A percentile compares a stretch with the other conserved stretches of the same genome.
These are phyloP conservation scores for Hiodon alosoides DNA, from an alignment of 2,113 vertebrate genomes.

Conservation along the genomic window DNA sequence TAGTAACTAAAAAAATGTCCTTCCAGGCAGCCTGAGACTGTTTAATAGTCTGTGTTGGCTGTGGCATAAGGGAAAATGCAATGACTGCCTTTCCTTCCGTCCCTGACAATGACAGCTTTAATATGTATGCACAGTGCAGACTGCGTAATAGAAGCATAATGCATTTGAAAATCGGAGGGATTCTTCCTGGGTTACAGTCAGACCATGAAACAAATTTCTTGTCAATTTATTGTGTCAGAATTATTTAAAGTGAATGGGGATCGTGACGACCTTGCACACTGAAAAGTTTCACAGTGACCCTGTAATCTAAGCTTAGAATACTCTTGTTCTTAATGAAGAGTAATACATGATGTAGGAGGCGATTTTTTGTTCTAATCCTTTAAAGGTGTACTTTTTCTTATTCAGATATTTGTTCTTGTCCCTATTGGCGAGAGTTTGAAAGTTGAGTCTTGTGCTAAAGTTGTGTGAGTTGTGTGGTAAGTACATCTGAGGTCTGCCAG, in stretches of 20 bases:
- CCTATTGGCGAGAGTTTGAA: background rate
- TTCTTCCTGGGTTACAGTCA: background rate
- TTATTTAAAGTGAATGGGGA: background rate
- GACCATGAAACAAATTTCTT: background rate
- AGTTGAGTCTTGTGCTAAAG: background rate
- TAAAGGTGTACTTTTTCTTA: too few relatives aligned
- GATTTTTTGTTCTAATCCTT: too few relatives aligned
- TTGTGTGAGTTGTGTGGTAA: background rate
- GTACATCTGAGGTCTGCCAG: background rate
- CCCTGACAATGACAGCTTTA: background rate
- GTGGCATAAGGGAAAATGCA: too few relatives aligned
- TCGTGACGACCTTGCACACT: background rate
- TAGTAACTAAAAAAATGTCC: too few relatives aligned
- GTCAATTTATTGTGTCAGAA: background rate
- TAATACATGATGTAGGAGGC: too few relatives aligned
- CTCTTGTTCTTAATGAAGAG: background rate
- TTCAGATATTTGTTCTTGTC: background rate
- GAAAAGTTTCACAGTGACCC: background rate
- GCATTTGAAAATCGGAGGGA: slow-evolving; percentile 3
- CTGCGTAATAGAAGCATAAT: background rate
- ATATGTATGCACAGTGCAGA: background rate
- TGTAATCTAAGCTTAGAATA: background rate
- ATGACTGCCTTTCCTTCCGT: too few relatives aligned
- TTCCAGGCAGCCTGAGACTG: too few relatives aligned
- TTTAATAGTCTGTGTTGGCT: too few relatives aligned